Percentiles rank a stretch among this genome's conserved stretches.
phyloP scores from a whole-genome alignment of 2,888 invertebrate genomes.

The Amphipyra tragopoginis region DNA sequence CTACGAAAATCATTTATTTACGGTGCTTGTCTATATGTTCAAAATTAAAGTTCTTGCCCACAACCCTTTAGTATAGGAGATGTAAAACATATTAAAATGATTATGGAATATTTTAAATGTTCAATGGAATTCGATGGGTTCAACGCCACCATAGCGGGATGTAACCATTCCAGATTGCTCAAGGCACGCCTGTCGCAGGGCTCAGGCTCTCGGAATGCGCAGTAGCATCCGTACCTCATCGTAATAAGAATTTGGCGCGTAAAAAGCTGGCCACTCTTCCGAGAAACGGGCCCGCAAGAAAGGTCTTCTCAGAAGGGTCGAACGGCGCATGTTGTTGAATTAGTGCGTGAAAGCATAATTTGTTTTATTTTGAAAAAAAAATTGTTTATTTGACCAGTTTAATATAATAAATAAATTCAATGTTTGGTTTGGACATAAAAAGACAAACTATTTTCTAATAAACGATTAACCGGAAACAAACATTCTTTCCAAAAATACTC shows the following conservation, averaged over 20 bases:
- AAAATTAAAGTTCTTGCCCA: too few species aligned
- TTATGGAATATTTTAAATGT: constrained; percentile 30
- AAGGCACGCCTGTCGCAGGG: constrained; percentile 55
- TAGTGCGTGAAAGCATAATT: constrained; percentile 51
- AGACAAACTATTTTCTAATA: too few species aligned
- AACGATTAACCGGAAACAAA: too few species aligned
- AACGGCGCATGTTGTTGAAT: constrained; percentile 55
- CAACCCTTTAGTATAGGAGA: too few species aligned
- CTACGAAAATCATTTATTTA: too few species aligned
- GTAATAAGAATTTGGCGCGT: constrained; percentile 77
- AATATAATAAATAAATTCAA: too few species aligned
- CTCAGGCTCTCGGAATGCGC: constrained; percentile 61
- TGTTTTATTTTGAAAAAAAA: constrained; percentile 37
- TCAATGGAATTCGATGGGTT: constrained; percentile 53
- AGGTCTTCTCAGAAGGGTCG: constrained; percentile 71
- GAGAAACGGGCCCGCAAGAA: constrained; percentile 69
- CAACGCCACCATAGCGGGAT: constrained; percentile 62
- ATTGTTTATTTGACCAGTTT: background rate
- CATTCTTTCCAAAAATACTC: too few species aligned
- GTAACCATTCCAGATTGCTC: constrained; percentile 65
- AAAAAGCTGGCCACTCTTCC: constrained; percentile 66
- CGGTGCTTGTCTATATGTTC: too few species aligned
- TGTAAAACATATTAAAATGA: constrained; percentile 1
- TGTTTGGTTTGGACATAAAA: too few species aligned
- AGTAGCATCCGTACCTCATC: constrained; percentile 60